Evolutionary conservation across 2,888 invertebrate species (phyloP), one percentile per base, ranked within the genome.

Genomic region (Drosophila falleni): DNA sequence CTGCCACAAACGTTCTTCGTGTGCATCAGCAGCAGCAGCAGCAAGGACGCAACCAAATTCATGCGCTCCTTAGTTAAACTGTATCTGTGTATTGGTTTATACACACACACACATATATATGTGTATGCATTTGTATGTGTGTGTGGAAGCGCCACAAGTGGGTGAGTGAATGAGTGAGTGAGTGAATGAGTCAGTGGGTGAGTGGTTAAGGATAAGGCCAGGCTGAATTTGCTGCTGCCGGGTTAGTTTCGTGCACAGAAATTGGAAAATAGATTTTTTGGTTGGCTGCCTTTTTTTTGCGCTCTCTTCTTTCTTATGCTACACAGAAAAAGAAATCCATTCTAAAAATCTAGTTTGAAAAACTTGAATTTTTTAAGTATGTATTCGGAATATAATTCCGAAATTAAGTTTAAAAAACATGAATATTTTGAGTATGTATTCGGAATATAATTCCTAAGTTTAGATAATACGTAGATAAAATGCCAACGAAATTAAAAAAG

Each of bases 251-350:
- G 74, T 87, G 81, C 80, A 74, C 83, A 74, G 81, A 89, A 90
- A 90, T 89, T 89, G 90, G 89, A 89, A 89, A 89, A 87, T 87
- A 83, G 83, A 83, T 89, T 87, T 86, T 90, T 90, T 87, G 86
- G 90, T 90, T 85, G 89, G 87, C 67, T 85, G 88, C 82, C 71
- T 81, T 50, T 49, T 10, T 11, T 44, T 39, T 5, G 8, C 29
- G 23, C 23, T 23, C 23, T 23, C 23, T 23, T 23, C 23, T 23
- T 15, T 55, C 29, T 11, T 31, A 13, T 23, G 15, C 42, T 41
- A 15, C n/a, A n/a, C n/a, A n/a, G n/a, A n/a, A n/a, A n/a, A n/a
- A n/a, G n/a, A n/a, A n/a, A n/a, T n/a, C n/a, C n/a, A n/a, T n/a
- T n/a, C n/a, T n/a, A n/a, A n/a, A n/a, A n/a, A n/a, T n/a, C n/a